Base-by-base conservation (phyloP, 2,888 invertebrate species). In the Ichneumon xanthorius region DNA sequence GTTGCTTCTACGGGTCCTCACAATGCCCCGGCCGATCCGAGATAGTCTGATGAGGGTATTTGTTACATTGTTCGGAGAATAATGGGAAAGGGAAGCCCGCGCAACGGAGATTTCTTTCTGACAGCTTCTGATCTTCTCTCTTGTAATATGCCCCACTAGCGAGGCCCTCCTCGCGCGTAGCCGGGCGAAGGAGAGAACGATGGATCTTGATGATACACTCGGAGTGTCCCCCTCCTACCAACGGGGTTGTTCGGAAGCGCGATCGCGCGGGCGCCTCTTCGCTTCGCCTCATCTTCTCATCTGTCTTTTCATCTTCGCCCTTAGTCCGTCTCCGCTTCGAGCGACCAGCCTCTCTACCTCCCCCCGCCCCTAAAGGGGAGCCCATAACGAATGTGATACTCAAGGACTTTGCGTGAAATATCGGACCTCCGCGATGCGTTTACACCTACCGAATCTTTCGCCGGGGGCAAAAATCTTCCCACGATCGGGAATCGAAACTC, bases 31-130 rank as follows among this genome's bases (percentile, higher is more conserved):
- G 87, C 89, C 45, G 90, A 88, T 85, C 88, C 89, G 90, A 90
- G 89, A 90, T 88, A 89, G 89, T 87, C 89, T 89, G 90, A 91
- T 90, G 91, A 91, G 91, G 90, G 90, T 91, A 91, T 91, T 91
- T 91, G 91, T 91, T 90, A 90, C 90, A 91, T 91, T 91, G 91
- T 90, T 90, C 90, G 89, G 82, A 76, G 78, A 85, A 91, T 91
- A 91, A 91, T 91, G 90, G 90, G 73, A 87, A 88, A 75, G 70
- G 73, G 30, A 55, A 87, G 86, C 87, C 87, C 84, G 88, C 87
- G 58, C 58, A 58, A 58, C 58, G 87, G 87, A 85, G 87, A 87
- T 89, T 90, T 87, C 76, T 70, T 33, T 81, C 84, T 79, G 86
- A 87, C 82, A 76, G 79, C 71, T 85, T 80, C 76, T 79, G 82